Percentiles rank a stretch among this genome's conserved stretches.
phyloP scores from a whole-genome alignment of 2,888 invertebrate species.

The Limnephilus marmoratus region DNA sequence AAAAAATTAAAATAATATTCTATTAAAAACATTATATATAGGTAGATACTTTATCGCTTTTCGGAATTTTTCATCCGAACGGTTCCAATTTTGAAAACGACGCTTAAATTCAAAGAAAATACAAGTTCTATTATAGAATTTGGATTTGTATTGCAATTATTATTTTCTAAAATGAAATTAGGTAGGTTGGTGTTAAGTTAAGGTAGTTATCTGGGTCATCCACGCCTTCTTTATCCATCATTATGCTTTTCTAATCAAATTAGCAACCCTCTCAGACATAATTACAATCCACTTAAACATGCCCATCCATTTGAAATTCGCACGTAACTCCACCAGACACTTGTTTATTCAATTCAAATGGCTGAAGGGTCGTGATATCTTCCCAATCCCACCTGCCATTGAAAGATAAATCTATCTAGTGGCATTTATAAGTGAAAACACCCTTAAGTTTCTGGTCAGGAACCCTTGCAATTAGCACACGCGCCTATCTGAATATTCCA shows the following conservation, averaged over 20 bases:
- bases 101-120: too few species aligned
- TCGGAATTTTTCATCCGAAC: too few species aligned
- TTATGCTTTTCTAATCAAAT: not conserved
- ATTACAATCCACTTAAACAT: not conserved
- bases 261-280: not conserved
- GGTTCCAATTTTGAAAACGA: too few species aligned
- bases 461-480: constrained; percentile 27
- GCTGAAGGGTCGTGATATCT: not conserved
- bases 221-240: not conserved
- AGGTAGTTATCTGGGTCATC: not conserved
- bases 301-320: not conserved
- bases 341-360: not conserved
- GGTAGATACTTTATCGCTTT: too few species aligned
- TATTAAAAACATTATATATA: too few species aligned
- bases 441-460: constrained; percentile 34
- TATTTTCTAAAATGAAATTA: too few species aligned
- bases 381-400: not conserved
- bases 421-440: constrained; percentile 31
- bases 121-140: too few species aligned
- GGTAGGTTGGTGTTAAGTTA: too few species aligned
- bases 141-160: too few species aligned
- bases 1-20: too few species aligned
- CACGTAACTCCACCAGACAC: not conserved
- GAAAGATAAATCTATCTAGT: not conserved
- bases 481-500: constrained; percentile 29